Percentiles rank a stretch among this genome's conserved stretches.
Evolutionary conservation across 1,140 invertebrate genomes (phyloP).

Genomic region (Leptopilina boulardi): DNA sequence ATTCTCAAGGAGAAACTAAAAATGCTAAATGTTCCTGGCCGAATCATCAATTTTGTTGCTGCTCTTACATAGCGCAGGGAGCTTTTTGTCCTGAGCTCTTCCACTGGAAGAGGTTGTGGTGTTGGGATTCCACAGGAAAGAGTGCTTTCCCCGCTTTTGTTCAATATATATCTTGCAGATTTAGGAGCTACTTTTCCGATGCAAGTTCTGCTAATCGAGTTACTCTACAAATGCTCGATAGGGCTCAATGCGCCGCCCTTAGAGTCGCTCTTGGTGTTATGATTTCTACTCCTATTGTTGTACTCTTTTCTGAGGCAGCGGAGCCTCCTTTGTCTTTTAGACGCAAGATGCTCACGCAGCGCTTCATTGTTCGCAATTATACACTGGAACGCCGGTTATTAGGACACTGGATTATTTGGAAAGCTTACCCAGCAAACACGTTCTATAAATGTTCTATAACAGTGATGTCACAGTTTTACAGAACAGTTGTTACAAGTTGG

Average conservation of each 20-base stretch:
- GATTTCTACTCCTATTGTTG: background rate
- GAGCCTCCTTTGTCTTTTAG: background rate
- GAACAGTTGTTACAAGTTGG: too few relatives aligned
- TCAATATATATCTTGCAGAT: background rate
- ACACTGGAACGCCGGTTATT: too few relatives aligned
- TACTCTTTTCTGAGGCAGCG: background rate
- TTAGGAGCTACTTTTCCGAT: background rate
- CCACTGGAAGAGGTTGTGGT: background rate
- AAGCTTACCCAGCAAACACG: too few relatives aligned
- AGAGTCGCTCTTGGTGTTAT: background rate
- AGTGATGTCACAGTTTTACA: too few relatives aligned
- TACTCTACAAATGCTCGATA: background rate
- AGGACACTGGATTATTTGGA: too few relatives aligned
- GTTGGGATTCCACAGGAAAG: background rate
- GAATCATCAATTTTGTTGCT: background rate
- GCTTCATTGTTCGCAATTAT: background rate
- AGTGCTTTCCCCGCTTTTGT: background rate
- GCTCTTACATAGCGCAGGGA: background rate
- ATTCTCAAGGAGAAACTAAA: background rate
- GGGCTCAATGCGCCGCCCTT: background rate
- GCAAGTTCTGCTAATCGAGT: background rate
- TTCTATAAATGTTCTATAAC: too few relatives aligned
- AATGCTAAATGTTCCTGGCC: background rate
- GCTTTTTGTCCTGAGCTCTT: background rate
- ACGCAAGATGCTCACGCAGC: background rate